Base-by-base conservation (phyloP, 2,113 vertebrate genomes). In the Probosciger aterrimus region DNA sequence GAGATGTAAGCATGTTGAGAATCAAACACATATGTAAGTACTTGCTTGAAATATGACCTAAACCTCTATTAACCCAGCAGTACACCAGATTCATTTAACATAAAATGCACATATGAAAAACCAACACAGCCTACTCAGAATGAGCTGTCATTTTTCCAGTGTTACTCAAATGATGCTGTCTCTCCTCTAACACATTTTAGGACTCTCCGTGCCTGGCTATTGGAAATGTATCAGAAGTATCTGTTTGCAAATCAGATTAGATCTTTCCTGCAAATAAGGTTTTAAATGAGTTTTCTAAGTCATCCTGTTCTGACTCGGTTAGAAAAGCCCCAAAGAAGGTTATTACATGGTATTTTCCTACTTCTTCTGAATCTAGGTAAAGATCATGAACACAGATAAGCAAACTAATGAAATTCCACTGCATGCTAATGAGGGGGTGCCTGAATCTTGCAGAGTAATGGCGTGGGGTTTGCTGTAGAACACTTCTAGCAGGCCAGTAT, bases 1-100 rank as follows among this genome's bases (percentile, higher is more conserved):
- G 77, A 88, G 44, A 55, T 47, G 52, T 93, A 82, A 95, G 88
- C 35, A 31, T 90, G 88, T 88, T 94, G 80, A 81, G 90, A 96
- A 92, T 96, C 95, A 94, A 96, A 90, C 80, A 90, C 95, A 96
- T 86, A 93, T 94, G 96, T 74, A 93, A 92, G 88, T 92, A 90
- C 83, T 93, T 86, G 93, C 86, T 90, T 95, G 91, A 95, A 96
- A 93, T 84, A 95, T 11, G 88, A 94, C 90, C 95, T 93, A 90
- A 92, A 71, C 86, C 80, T 81, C 76, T 31, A 3, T 53, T 86
- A 94, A 88, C 86, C 93, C 92, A 92, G 95, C 86, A 75, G 71
- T 75, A 31, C 19, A 90, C 47, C 90, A 95, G 82, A 88, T 64
- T 81, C 39, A 78, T 88, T 96, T 93, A 86, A 90, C 85, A 83